Evolutionary conservation across 2,113 vertebrate genomes (phyloP), one percentile per base, ranked within the genome.

Genomic region (Tichodroma muraria): DNA sequence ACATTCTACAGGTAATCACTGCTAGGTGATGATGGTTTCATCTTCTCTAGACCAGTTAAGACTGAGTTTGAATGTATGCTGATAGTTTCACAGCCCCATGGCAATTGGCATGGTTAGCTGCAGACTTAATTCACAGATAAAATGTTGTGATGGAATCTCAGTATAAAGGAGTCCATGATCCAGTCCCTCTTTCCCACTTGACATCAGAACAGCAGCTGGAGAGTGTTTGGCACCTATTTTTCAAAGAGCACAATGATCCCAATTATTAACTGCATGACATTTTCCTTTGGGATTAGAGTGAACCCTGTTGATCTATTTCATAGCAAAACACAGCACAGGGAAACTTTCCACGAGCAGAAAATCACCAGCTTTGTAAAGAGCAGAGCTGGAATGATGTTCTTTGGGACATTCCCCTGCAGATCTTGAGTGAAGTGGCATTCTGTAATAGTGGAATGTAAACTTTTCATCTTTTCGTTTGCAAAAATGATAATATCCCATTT

Each of bases 1-100:
- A 0, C 0, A 0, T 50, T 57, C 15, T 3, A 8, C 35, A 44
- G n/a, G 49, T 20, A 4, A 33, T 53, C 14, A 21, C 13, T 6
- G 1, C 23, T 21, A 16, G 28, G 5, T 28, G 38, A 18, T 42
- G 9, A 1, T 19, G 27, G 47, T 53, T 17, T 53, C 5, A 15
- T 44, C 31, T 50, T 50, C 45, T 47, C 63, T 44, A 63, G 79
- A 28, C 5, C 6, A 11, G 4, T 45, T 13, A 17, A 22, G 27
- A 13, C 13, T 17, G 52, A 25, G 21, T 53, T 73, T 14, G 79
- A 56, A 27, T 28, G 49, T 20, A 11, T 20, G 20, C 6, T 64
- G 53, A 9, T 24, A 24, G 4, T 6, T 50, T 37, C 15, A 24
- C 21, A 59, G 42, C 23, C 52, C 65, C 1, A 1, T 59, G 42